Evolutionary conservation across 2,888 invertebrate species (phyloP).

Genomic region (Rhopalosiphum nymphaeae): DNA sequence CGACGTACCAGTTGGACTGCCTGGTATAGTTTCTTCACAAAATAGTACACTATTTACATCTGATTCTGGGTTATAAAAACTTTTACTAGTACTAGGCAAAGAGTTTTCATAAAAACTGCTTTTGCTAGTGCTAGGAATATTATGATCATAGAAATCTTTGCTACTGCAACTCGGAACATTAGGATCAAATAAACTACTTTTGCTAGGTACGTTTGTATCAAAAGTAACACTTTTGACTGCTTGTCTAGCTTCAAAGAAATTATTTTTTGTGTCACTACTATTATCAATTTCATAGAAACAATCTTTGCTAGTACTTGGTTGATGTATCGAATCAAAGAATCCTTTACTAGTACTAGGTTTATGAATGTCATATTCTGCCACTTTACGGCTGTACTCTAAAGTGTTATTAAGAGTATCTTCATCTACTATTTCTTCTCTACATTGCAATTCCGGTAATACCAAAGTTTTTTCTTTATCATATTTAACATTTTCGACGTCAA

Average conservation of each 20-base stretch:
- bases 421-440: constrained; percentile 44
- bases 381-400: constrained; percentile 18
- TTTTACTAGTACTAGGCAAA: constrained; percentile 5
- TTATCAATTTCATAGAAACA: not conserved
- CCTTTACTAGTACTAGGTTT: constrained; percentile 41
- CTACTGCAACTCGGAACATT: not conserved
- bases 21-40: constrained; percentile 92
- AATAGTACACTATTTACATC: constrained; percentile 74
- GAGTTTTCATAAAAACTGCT: not conserved
- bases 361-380: constrained; percentile 12
- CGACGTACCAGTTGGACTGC: constrained; percentile 83
- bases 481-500: not conserved
- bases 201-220: not conserved
- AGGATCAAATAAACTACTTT: not conserved
- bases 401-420: constrained; percentile 25
- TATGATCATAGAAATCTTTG: not conserved
- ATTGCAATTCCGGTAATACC: constrained; percentile 17
- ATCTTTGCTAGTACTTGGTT: constrained; percentile 5
- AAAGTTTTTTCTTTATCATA: not conserved
- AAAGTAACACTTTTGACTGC: not conserved
- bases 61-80: constrained; percentile 6
- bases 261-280: not conserved
- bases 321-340: constrained; percentile 26
- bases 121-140: not conserved
- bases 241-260: not conserved